phyloP scores from a whole-genome alignment of 2,888 invertebrate genomes.

The Catocala fraxini region DNA sequence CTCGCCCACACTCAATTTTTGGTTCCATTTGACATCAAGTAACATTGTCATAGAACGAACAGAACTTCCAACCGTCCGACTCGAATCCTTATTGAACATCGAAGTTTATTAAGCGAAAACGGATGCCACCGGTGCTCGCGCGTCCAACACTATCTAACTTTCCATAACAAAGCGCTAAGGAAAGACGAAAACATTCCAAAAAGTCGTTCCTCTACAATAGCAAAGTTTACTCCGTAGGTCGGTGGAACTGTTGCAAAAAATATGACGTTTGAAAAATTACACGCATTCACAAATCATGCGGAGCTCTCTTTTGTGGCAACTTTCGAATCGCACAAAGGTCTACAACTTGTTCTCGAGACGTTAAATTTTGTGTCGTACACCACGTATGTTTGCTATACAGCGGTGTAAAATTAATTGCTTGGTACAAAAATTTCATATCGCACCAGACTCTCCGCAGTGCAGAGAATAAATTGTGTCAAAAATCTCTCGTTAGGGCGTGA shows the following conservation, averaged over 20 bases:
- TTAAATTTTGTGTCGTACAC: slow-evolving; percentile 67
- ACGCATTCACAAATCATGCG: slow-evolving; percentile 86
- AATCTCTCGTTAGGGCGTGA: slow-evolving; percentile 61
- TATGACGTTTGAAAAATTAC: slow-evolving; percentile 88
- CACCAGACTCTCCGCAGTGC: slow-evolving; percentile 13
- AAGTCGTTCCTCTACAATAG: slow-evolving; percentile 81
- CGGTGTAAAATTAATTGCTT: slow-evolving; percentile 36
- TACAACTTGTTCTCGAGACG: slow-evolving; percentile 79
- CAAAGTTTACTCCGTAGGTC: slow-evolving; percentile 80
- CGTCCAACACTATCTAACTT: slow-evolving; percentile 77
- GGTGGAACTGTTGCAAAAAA: slow-evolving; percentile 83
- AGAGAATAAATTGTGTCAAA: slow-evolving; percentile 55
- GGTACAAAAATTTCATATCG: slow-evolving; percentile 23
- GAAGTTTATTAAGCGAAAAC: slow-evolving; percentile 66
- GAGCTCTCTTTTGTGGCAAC: slow-evolving; percentile 82
- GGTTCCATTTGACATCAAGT: slow-evolving; percentile 46
- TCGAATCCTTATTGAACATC: slow-evolving; percentile 60
- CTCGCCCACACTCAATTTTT: slow-evolving; percentile 44
- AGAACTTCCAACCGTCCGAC: slow-evolving; percentile 46
- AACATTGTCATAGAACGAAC: slow-evolving; percentile 43
- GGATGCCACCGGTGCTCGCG: slow-evolving; percentile 65
- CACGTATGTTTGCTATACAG: slow-evolving; percentile 55
- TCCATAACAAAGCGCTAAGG: slow-evolving; percentile 71
- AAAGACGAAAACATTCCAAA: slow-evolving; percentile 69
- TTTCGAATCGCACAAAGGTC: slow-evolving; percentile 79